Percentiles rank a stretch among this genome's conserved stretches.
Conservation (phyloP, 2,888 invertebrate species). For the Aromia moschata region DNA sequence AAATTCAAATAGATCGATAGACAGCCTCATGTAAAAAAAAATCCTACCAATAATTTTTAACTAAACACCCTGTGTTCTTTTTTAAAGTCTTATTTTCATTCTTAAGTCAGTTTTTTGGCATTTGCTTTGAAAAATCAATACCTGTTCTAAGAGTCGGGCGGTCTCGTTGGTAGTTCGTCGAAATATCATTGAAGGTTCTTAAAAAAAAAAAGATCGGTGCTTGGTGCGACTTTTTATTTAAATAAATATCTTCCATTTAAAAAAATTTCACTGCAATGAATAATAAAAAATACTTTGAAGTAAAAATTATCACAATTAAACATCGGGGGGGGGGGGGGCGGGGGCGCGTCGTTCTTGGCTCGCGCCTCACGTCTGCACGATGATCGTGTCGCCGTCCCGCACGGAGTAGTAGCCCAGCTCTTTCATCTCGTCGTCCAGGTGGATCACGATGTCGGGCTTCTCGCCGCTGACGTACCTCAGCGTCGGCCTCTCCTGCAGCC, state of each 20-base stretch:
- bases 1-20: too few relatives aligned
- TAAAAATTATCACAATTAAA: slow-evolving; percentile 27
- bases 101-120: too few relatives aligned
- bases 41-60: too few relatives aligned
- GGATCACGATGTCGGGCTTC: slow-evolving; percentile 74
- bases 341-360: too few relatives aligned
- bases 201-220: background rate
- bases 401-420: slow-evolving; percentile 85
- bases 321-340: too few relatives aligned
- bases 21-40: too few relatives aligned
- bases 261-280: slow-evolving; percentile 20
- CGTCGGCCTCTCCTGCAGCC: slow-evolving; percentile 62
- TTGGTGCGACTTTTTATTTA: slow-evolving; percentile 22
- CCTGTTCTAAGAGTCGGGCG: too few relatives aligned
- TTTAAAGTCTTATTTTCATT: too few relatives aligned
- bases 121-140: too few relatives aligned
- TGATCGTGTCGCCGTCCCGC: slow-evolving; percentile 82
- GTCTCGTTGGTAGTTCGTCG: too few relatives aligned
- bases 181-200: too few relatives aligned
- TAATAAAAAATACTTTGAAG: slow-evolving; percentile 14
- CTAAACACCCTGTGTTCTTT: too few relatives aligned
- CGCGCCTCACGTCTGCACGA: slow-evolving; percentile 57
- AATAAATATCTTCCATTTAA: slow-evolving; percentile 21
- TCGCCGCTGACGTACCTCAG: slow-evolving; percentile 68
- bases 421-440: slow-evolving; percentile 83